Percentiles rank a stretch among this genome's conserved stretches.
These are phyloP conservation scores for Galemys pyrenaicus DNA, from an alignment of 2,113 vertebrate species.

Conservation along the genomic window DNA sequence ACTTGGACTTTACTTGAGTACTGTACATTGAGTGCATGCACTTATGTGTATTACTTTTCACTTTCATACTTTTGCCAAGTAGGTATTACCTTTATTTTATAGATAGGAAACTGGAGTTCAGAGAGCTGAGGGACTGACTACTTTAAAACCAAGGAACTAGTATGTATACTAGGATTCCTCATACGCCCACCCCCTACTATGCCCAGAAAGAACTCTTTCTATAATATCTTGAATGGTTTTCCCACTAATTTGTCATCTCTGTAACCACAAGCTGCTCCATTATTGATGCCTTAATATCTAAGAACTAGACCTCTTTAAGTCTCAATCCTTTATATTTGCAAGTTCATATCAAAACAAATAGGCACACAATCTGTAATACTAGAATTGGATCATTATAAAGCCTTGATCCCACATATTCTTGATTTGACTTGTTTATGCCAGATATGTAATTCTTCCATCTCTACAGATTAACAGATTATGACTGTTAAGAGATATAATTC, in stretches of 20 bases:
- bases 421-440: slow-evolving; percentile 23
- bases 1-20: background rate
- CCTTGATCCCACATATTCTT: background rate
- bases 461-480: background rate
- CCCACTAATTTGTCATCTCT: background rate
- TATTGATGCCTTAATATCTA: background rate
- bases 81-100: background rate
- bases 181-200: background rate
- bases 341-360: slow-evolving; percentile 22
- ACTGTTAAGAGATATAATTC: background rate
- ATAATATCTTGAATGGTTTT: slow-evolving; percentile 9
- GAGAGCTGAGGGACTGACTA: background rate
- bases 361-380: background rate
- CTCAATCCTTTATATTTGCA: background rate
- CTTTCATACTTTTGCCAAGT: background rate
- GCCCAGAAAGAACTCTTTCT: slow-evolving; percentile 43
- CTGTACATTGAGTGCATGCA: background rate
- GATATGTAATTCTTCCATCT: background rate
- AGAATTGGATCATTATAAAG: background rate
- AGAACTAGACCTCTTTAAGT: background rate
- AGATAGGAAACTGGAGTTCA: background rate
- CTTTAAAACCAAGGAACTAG: slow-evolving; percentile 31
- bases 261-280: background rate
- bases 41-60: slow-evolving; percentile 25
- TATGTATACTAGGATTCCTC: background rate